These are phyloP conservation scores for Microctonus brassicae DNA, from an alignment of 2,888 invertebrate species.

Conservation along the genomic window DNA sequence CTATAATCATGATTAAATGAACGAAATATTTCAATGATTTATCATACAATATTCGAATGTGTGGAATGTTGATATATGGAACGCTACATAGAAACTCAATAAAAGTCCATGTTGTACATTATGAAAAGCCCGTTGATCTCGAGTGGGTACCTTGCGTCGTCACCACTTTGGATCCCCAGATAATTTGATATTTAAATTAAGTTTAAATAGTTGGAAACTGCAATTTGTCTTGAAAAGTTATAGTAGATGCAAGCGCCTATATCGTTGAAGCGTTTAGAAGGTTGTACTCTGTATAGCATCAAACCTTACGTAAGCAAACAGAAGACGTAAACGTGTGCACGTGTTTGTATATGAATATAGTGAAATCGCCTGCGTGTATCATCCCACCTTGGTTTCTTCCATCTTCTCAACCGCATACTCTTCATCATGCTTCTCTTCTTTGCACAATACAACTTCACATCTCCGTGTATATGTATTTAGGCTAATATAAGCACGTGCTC, in stretches of 20 bases:
- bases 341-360: neutral
- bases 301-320: neutral
- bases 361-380: conserved; percentile 24
- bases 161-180: conserved; percentile 49
- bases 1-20: no score
- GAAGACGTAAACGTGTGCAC: neutral
- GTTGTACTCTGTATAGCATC: conserved; percentile 9
- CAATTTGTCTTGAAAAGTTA: conserved; percentile 62
- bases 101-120: conserved; percentile 33
- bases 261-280: conserved; percentile 10
- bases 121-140: neutral
- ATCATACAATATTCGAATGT: neutral
- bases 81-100: conserved; percentile 15
- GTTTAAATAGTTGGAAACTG: conserved; percentile 64
- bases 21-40: neutral
- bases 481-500: conserved; percentile 18
- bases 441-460: conserved; percentile 14
- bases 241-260: conserved; percentile 37
- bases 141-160: conserved; percentile 40
- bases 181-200: conserved; percentile 65
- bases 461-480: conserved; percentile 18
- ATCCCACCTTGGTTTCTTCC: neutral
- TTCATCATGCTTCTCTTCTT: conserved; percentile 28
- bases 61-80: neutral
- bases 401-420: neutral